Conservation (phyloP, 2,888 invertebrate genomes). For the Andrena flavipes region DNA sequence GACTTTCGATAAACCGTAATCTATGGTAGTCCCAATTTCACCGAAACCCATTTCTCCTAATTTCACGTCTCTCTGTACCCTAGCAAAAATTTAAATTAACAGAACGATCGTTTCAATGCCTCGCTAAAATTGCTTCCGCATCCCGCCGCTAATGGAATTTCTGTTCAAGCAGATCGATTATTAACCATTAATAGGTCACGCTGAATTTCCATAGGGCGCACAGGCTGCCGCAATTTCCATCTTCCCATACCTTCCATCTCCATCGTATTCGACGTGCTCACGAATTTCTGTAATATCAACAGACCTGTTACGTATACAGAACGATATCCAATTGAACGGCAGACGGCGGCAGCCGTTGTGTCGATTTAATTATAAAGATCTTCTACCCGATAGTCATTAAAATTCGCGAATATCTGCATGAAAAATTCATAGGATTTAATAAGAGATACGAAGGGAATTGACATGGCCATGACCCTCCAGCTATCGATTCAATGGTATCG, state of each 20-base stretch:
- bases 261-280: background rate
- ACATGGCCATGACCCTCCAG: conserved; percentile 24
- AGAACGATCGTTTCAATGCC: conserved; percentile 17
- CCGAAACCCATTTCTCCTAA: background rate
- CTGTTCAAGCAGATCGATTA: conserved; percentile 50
- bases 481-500: conserved; percentile 46
- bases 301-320: background rate
- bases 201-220: conserved; percentile 24
- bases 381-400: background rate
- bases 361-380: background rate
- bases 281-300: conserved; percentile 8
- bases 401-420: background rate
- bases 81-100: conserved; percentile 37
- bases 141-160: conserved; percentile 43
- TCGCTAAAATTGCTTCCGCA: conserved; percentile 44
- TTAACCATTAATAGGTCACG: conserved; percentile 50
- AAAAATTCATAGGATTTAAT: conserved; percentile 22
- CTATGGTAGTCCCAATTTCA: background rate
- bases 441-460: conserved; percentile 20
- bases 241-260: background rate
- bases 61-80: background rate
- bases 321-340: background rate
- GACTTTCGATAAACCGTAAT: background rate
- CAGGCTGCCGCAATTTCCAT: conserved; percentile 32
- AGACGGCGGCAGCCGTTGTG: background rate